Evolutionary conservation across 2,888 invertebrate genomes (phyloP).

Genomic region (Chrysodeixis includens): DNA sequence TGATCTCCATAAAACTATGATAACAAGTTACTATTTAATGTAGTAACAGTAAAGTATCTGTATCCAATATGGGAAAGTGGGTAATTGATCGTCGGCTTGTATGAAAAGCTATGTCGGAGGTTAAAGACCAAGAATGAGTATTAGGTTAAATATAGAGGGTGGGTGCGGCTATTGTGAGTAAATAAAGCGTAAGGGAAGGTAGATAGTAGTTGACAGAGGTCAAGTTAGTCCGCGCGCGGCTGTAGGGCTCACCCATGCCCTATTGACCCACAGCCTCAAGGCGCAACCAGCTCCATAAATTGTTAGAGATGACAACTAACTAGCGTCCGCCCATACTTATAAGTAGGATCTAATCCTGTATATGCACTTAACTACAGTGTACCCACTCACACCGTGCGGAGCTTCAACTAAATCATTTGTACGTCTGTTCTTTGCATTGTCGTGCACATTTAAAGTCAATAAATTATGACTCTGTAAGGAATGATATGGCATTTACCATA

Average conservation of each 20-base stretch:
- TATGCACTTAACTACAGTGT: constrained; percentile 27
- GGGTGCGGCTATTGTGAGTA: constrained; percentile 66
- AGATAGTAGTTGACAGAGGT: constrained; percentile 75
- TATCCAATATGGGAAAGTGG: constrained; percentile 47
- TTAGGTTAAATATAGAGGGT: constrained; percentile 70
- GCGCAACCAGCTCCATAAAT: constrained; percentile 68
- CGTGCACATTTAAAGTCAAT: constrained; percentile 2
- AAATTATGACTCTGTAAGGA: neutral
- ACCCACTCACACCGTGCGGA: constrained; percentile 5
- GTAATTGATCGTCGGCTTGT: constrained; percentile 53
- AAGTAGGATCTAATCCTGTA: constrained; percentile 32
- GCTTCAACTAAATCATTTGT: constrained; percentile 5
- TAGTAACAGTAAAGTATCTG: constrained; percentile 42
- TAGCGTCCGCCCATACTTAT: constrained; percentile 52
- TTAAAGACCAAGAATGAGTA: constrained; percentile 71
- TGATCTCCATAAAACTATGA: constrained; percentile 21
- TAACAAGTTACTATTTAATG: constrained; percentile 16
- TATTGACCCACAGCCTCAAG: constrained; percentile 65
- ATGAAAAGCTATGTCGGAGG: constrained; percentile 66
- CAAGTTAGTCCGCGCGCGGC: constrained; percentile 60
- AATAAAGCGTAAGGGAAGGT: constrained; percentile 70
- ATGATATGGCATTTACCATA: neutral
- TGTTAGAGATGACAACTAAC: constrained; percentile 66
- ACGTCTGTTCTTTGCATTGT: constrained; percentile 3
- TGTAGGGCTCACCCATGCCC: constrained; percentile 63